A percentile compares a stretch with the other conserved stretches of the same genome.
Conservation (phyloP, 2,113 vertebrate genomes). For the Datnioides undecimradiatus region DNA sequence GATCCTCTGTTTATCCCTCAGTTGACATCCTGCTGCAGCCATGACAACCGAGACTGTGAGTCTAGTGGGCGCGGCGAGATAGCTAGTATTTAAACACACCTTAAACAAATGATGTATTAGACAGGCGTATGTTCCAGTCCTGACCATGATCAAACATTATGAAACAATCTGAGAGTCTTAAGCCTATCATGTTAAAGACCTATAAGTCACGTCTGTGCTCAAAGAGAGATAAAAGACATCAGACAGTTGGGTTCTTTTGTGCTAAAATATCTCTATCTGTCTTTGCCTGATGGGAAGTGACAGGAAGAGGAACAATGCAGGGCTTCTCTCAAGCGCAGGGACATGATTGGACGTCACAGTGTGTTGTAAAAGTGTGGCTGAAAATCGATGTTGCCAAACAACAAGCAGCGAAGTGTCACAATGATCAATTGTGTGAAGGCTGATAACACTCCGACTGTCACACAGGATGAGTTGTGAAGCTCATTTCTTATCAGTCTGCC, state of each 20-base stretch:
- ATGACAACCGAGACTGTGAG: constrained; percentile 70
- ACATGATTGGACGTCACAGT: constrained; percentile 51
- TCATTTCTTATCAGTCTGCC: constrained; percentile 25
- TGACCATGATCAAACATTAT: constrained; percentile 31
- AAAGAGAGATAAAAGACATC: not conserved
- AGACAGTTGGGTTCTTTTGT: not conserved
- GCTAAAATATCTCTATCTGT: constrained; percentile 12
- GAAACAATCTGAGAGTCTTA: not conserved
- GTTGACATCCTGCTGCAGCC: constrained; percentile 64
- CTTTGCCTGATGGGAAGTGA: constrained; percentile 5
- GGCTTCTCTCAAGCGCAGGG: constrained; percentile 22
- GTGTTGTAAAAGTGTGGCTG: constrained; percentile 40
- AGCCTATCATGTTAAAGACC: no score
- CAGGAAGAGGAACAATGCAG: constrained; percentile 28
- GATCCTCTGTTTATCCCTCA: constrained; percentile 39
- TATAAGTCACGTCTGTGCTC: no score
- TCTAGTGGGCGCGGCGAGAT: constrained; percentile 73
- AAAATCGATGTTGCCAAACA: constrained; percentile 66
- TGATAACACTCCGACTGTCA: constrained; percentile 40
- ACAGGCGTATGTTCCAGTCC: not conserved
- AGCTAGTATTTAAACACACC: constrained; percentile 79
- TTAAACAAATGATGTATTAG: constrained; percentile 71
- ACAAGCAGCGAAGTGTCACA: constrained; percentile 43
- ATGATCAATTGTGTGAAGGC: constrained; percentile 43
- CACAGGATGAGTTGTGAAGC: constrained; percentile 15